Base-by-base conservation (phyloP, 2,797 vertebrate genomes). In the Gadopsis bispinosus region DNA sequence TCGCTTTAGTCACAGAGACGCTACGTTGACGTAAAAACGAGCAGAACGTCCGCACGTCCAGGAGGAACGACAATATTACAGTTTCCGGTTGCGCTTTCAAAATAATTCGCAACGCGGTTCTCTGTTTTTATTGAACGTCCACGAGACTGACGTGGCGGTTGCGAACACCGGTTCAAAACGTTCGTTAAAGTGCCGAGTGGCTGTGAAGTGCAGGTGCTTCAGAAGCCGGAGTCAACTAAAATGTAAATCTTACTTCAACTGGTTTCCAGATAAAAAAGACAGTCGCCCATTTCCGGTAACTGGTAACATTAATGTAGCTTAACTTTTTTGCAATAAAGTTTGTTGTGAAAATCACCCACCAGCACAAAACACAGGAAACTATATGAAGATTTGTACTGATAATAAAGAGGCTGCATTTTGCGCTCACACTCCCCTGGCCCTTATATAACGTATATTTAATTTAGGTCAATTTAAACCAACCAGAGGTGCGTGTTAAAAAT, bases 1-100 rank as follows among this genome's bases (percentile, higher is more conserved):
- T 16, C 58, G 69, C 79, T 66, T 83, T 75, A 55, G 80, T 81
- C 88, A 70, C 41, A 62, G 68, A 86, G 20, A 63, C 64, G 76
- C 31, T 62, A 83, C 70, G 74, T 54, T 77, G 76, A 91, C 89
- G 92, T 87, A 67, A 63, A 19, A 5, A 81, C 87, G 89, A 59
- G n/a, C 0, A 2, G 6, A 17, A 53, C 79, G 75, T 41, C 1
- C 0, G 1, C 3, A 43, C 75, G 75, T 71, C 3, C 12, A 2
- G 37, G 0, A 45, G 41, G 55, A 66, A 81, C 0, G 17, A 43
- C 45, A n/a, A 53, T 1, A 9, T 69, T 8, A 39, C 5, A 0
- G 16, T 2, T 91, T 94, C 93, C 93, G 90, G 84, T 83, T 35
- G 6, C 1, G 29, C 63, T 85, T 90, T 87, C 83, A 89, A 89